A percentile compares a stretch with the other conserved stretches of the same genome.
Evolutionary conservation across 2,113 vertebrate species (phyloP).

Genomic region (Astur gentilis): DNA sequence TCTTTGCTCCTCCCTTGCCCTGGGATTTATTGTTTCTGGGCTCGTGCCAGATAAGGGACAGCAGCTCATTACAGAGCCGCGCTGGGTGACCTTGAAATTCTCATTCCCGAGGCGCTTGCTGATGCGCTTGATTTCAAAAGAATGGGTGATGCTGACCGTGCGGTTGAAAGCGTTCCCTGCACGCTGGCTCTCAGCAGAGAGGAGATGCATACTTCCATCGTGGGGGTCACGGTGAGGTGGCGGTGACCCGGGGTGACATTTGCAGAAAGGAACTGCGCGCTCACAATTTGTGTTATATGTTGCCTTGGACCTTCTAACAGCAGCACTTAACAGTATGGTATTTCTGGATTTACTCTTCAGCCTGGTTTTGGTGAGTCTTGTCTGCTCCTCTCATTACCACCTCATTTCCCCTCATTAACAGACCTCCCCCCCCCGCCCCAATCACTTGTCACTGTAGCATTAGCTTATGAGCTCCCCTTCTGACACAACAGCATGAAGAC

Average conservation of each 20-base stretch:
- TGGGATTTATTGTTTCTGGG: constrained; percentile 13
- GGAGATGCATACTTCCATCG: background rate
- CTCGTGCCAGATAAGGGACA: background rate
- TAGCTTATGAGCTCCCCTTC: background rate
- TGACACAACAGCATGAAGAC: background rate
- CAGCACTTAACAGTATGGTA: background rate
- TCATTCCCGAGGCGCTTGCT: background rate
- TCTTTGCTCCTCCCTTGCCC: background rate
- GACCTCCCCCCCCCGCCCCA: background rate
- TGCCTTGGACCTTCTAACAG: background rate
- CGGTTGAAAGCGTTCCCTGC: background rate
- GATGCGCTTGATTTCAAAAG: background rate
- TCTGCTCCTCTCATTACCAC: constrained; percentile 25
- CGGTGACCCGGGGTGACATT: background rate
- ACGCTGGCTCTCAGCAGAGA: background rate
- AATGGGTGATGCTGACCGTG: background rate
- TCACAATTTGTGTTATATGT: fast-evolving
- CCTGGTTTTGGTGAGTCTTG: background rate
- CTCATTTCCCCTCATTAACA: constrained; percentile 34
- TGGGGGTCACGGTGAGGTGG: background rate
- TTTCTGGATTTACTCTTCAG: background rate
- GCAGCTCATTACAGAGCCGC: background rate
- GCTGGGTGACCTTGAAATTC: background rate
- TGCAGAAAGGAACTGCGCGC: background rate
- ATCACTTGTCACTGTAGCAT: constrained; percentile 6